Evolutionary conservation across 2,888 invertebrate genomes (phyloP).

Genomic region (Argyra leucocephala): DNA sequence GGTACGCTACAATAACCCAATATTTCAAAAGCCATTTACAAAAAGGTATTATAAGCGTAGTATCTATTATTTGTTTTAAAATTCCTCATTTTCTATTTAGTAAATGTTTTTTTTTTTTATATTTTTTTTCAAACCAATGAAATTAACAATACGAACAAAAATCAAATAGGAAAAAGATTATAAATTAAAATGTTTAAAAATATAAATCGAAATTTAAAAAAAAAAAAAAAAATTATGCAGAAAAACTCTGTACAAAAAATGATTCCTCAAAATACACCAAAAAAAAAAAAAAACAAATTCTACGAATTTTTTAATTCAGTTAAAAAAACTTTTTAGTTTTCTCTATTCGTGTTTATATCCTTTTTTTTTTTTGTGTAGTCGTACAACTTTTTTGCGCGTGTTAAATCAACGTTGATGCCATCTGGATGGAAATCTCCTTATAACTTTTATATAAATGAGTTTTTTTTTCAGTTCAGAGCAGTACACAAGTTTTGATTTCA

Average conservation of each 20-base stretch:
- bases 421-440: not conserved
- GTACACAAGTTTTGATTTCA: not conserved
- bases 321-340: not conserved
- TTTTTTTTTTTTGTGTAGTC: not conserved
- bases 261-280: too few species aligned
- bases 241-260: too few species aligned
- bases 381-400: not conserved
- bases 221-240: too few species aligned
- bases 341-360: not conserved
- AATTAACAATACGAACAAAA: not conserved
- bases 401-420: constrained; percentile 6
- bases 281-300: too few species aligned
- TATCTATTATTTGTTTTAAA: too few species aligned
- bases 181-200: not conserved
- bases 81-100: too few species aligned
- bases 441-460: constrained; percentile 1
- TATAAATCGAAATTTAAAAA: not conserved
- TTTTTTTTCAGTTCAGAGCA: not conserved
- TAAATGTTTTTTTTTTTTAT: too few species aligned
- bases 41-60: too few species aligned
- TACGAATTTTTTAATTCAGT: not conserved
- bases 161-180: constrained; percentile 3
- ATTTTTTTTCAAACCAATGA: not conserved
- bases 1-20: too few species aligned
- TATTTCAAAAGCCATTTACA: too few species aligned